Evolutionary conservation across 2,888 invertebrate species (phyloP), one percentile per base, ranked within the genome.

Genomic region (Netelia virgata): DNA sequence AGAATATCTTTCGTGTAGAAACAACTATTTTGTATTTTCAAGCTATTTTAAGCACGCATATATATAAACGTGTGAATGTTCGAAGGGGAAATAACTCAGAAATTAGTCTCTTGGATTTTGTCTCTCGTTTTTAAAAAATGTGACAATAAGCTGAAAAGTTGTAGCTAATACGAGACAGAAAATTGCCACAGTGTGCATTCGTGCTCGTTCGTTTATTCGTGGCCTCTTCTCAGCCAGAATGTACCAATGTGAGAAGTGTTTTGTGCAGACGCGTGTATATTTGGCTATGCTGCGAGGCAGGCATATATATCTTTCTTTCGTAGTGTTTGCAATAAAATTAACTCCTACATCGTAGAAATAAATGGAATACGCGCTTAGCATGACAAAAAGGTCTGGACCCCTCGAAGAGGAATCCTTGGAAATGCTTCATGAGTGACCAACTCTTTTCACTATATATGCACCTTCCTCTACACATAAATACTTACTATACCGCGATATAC

Each of bases 281-380:
- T 79, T 79, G 72, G 72, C 66, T 47, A 73, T 50, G 64, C 73
- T 11, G 18, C 73, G 18, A 43, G 64, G 41, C 77, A 61, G 50
- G 10, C 16, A 41, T 63, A 47, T 53, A 16, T 88, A 83, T 86
- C 84, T 88, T 85, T 85, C 86, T 83, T 85, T 84, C 87, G 81
- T 86, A 74, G 57, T 89, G 88, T 90, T 90, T 90, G 88, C 90
- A 88, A 89, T 89, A 89, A 90, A 90, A 90, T 90, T 90, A 90
- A 89, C 89, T 90, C 88, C 88, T 86, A 86, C 89, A 89, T 86
- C 85, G 76, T 85, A 86, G 87, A 87, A 88, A 87, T 87, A 87
- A 89, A 88, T 86, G 87, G 86, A 88, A 87, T 89, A 86, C 86
- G 87, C 84, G 85, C 88, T 88, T 87, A 87, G 87, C 87, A 87